Base-by-base conservation (phyloP, 1,140 invertebrate species). In the Hyles vespertilio region DNA sequence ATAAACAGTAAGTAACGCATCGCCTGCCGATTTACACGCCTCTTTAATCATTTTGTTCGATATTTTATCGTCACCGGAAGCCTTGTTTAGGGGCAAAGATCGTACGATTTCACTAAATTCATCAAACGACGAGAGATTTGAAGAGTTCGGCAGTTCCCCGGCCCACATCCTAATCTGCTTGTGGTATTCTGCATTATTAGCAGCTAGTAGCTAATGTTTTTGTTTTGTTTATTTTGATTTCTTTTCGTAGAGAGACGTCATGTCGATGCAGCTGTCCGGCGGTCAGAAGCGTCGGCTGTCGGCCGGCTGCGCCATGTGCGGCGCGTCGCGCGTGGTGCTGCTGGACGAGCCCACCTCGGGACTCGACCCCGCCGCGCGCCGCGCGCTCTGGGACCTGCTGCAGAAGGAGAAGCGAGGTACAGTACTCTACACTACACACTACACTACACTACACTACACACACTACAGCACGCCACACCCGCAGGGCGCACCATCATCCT, bases 261-360 rank as follows among this genome's bases (percentile, higher is more conserved):
- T 78, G 5, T 82, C 85, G 5, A 64, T 56, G 22, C 76, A 87
- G 11, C 66, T 92, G 46, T 92, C 91, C 0, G 91, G 91, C 3
- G 91, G 91, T 34, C 91, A 91, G 80, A 88, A 91, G 71, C 76
- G 91, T 22, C 82, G 91, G 0, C 62, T 91, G 36, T 91, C 90
- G 2, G 76, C 91, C 12, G 91, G 90, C 1, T 88, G 90, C 32
- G 91, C 91, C 0, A 88, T 92, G 72, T 89, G 90, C 12, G 91
- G 91, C 3, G 76, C 89, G 5, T 91, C 91, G 4, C 84, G 90
- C 69, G 89, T 90, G 5, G 79, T 98, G 10, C 93, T 98, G 58
- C 89, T 98, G 61, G 97, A 98, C 82, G 97, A 99, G 84, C 97
- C 98, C 36, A 98, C 98, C 0, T 96, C 96, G 1, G 98, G 98